Conservation (phyloP, 2,113 vertebrate species). For the Hypanus sabinus region DNA sequence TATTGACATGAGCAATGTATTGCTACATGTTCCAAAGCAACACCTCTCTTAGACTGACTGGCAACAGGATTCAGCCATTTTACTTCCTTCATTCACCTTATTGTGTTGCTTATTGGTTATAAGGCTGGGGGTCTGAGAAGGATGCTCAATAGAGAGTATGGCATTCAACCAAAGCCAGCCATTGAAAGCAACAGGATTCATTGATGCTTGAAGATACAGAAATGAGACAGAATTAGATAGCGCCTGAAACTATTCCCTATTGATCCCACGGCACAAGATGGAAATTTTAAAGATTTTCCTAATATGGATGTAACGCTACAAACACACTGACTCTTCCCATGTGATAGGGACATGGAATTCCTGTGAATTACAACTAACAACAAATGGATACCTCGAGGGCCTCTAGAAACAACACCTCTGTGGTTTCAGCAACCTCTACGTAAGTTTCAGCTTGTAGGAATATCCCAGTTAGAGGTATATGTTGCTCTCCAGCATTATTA, state of each 20-base stretch:
- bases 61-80: background rate
- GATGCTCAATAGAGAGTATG: background rate
- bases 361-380: no score
- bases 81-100: background rate
- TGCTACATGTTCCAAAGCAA: background rate
- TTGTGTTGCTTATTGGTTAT: background rate
- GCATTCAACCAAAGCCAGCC: no score
- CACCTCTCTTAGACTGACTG: background rate
- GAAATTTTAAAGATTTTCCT: background rate
- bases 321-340: background rate
- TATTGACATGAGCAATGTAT: background rate
- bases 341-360: no score
- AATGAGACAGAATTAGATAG: background rate
- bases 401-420: no score
- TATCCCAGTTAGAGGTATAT: no score
- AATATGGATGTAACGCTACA: background rate
- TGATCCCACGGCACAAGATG: background rate
- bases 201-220: background rate
- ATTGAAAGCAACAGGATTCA: background rate
- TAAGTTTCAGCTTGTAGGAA: no score
- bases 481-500: no score
- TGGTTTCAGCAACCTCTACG: no score
- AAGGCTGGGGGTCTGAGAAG: background rate
- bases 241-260: background rate
- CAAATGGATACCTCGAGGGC: no score